These are phyloP conservation scores for Oligia fasciuncula DNA, from an alignment of 2,888 invertebrate genomes.

Conservation along the genomic window DNA sequence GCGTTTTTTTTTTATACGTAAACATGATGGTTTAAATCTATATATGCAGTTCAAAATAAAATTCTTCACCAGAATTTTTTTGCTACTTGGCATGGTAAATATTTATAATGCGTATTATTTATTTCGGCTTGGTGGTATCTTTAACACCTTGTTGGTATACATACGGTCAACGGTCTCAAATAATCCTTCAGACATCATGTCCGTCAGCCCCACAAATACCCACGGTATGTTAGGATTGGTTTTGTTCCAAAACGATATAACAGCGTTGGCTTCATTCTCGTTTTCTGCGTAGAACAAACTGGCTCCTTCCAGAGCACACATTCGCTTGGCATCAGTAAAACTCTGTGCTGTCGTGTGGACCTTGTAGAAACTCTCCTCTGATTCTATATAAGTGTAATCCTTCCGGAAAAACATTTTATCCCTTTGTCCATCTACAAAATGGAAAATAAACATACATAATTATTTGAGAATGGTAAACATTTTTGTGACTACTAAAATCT, in stretches of 20 bases:
- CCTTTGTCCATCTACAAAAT: slow-evolving; percentile 73
- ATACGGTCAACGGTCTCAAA: slow-evolving; percentile 29
- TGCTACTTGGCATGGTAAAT: neutral
- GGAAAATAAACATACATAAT: neutral
- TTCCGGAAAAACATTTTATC: slow-evolving; percentile 76
- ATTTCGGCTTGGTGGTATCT: neutral
- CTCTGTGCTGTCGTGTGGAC: slow-evolving; percentile 76
- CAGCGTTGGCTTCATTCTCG: slow-evolving; percentile 71
- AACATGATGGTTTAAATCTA: neutral
- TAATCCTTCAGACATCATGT: slow-evolving; percentile 46
- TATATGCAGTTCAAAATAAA: neutral
- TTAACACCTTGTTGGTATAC: slow-evolving; percentile 2
- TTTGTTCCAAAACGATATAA: slow-evolving; percentile 69
- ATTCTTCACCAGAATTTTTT: neutral
- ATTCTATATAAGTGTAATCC: slow-evolving; percentile 78
- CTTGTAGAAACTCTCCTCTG: slow-evolving; percentile 79
- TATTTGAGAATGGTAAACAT: neutral
- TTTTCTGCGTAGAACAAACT: slow-evolving; percentile 78
- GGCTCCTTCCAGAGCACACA: slow-evolving; percentile 78
- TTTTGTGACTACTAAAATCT: neutral
- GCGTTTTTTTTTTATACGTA: neutral
- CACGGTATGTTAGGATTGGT: slow-evolving; percentile 64
- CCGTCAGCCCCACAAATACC: slow-evolving; percentile 76
- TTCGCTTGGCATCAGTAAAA: slow-evolving; percentile 77
- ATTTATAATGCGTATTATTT: neutral